Evolutionary conservation across 2,888 invertebrate species (phyloP).

Genomic region (Mythimna impura): DNA sequence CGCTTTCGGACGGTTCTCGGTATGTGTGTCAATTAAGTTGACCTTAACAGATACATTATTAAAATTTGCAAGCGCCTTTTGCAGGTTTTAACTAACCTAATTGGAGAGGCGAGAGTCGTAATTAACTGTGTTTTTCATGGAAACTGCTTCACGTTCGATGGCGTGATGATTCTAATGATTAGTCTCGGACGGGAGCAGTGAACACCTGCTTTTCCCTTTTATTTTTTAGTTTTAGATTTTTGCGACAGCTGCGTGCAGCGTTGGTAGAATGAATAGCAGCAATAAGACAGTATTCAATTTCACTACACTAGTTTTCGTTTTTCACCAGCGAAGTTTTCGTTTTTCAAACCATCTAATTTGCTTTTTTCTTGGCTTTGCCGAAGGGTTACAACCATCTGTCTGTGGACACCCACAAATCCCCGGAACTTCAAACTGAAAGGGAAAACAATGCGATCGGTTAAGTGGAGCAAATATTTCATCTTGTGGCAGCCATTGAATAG

Average conservation of each 20-base stretch:
- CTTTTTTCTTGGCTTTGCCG: neutral
- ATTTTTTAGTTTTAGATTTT: neutral
- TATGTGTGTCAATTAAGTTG: constrained; percentile 74
- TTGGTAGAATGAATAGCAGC: neutral
- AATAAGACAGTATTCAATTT: neutral
- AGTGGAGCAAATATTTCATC: neutral
- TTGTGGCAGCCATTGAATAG: neutral
- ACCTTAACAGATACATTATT: constrained; percentile 66
- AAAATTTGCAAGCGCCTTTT: constrained; percentile 68
- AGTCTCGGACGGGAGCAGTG: neutral
- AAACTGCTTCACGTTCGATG: constrained; percentile 39
- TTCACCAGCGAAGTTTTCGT: neutral
- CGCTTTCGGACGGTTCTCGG: constrained; percentile 64
- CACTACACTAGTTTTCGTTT: neutral
- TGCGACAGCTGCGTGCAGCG: neutral
- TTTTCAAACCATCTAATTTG: neutral
- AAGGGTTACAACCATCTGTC: neutral
- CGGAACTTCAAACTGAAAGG: neutral
- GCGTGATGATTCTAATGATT: constrained; percentile 55
- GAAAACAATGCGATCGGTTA: neutral
- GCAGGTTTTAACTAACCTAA: constrained; percentile 69
- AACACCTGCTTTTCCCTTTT: constrained; percentile 2
- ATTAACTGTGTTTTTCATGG: constrained; percentile 61
- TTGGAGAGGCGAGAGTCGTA: constrained; percentile 65
- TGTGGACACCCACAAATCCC: neutral